Percentiles rank a stretch among this genome's conserved stretches.
These are phyloP conservation scores for Aradophagus sp. DNA, from an alignment of 1,140 invertebrate species.

Conservation along the genomic window DNA sequence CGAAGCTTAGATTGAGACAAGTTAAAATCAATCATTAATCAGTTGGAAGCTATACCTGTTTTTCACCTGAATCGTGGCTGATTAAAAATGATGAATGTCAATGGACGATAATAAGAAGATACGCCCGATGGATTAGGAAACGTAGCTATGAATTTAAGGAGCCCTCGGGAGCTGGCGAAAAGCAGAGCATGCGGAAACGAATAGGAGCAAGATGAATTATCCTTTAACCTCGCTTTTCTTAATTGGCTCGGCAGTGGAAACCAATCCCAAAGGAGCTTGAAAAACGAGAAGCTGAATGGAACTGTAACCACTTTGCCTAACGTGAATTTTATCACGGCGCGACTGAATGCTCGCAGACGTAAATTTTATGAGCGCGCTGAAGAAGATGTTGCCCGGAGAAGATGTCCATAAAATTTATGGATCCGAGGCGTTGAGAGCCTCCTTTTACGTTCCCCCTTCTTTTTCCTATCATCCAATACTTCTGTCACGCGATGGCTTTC, in stretches of 20 bases:
- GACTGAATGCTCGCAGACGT: slow-evolving; percentile 62
- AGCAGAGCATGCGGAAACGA: slow-evolving; percentile 18
- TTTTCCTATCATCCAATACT: slow-evolving; percentile 37
- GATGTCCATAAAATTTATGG: slow-evolving; percentile 64
- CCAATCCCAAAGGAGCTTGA: slow-evolving; percentile 47
- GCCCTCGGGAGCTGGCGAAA: slow-evolving; percentile 19
- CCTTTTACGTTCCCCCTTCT: slow-evolving; percentile 12
- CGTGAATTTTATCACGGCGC: slow-evolving; percentile 66
- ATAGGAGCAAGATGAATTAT: slow-evolving; percentile 63
- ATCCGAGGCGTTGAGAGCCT: slow-evolving; percentile 54
- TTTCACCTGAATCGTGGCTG: too few species aligned
- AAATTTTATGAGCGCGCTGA: slow-evolving; percentile 61
- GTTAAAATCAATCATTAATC: too few species aligned
- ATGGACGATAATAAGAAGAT: slow-evolving; percentile 11
- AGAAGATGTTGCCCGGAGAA: slow-evolving; percentile 53
- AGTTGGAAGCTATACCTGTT: too few species aligned
- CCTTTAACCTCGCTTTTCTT: slow-evolving; percentile 61
- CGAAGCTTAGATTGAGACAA: too few species aligned
- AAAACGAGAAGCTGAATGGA: slow-evolving; percentile 55
- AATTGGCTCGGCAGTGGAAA: slow-evolving; percentile 63
- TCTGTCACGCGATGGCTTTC: slow-evolving; percentile 25
- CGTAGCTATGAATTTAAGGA: slow-evolving; percentile 42
- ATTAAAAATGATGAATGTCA: slow-evolving; percentile 22
- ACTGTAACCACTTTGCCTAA: slow-evolving; percentile 66
- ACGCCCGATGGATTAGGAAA: slow-evolving; percentile 53